A percentile compares a stretch with the other conserved stretches of the same genome.
These are phyloP conservation scores for Poicephalus gulielmi DNA, from an alignment of 2,113 vertebrate genomes.

Conservation along the genomic window DNA sequence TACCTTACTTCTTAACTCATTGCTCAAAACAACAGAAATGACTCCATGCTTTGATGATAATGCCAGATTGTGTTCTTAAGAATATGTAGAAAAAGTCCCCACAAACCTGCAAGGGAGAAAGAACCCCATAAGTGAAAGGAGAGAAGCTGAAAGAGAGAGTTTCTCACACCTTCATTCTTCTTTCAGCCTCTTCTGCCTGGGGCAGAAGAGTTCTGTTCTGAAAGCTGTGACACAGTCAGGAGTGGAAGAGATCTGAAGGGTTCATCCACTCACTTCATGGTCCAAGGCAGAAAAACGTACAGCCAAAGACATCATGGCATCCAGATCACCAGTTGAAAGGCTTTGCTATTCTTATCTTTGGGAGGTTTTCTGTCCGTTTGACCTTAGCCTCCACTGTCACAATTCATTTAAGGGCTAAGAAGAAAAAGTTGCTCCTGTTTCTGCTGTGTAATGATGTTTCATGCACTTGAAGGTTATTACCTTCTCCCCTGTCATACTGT, in stretches of 20 bases:
- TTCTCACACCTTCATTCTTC: not conserved
- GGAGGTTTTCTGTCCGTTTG: not conserved
- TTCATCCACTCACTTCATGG: not conserved
- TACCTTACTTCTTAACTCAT: not conserved
- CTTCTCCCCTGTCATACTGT: not conserved
- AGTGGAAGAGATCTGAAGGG: not conserved
- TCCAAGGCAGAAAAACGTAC: not conserved
- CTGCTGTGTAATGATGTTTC: not conserved
- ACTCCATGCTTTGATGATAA: not conserved
- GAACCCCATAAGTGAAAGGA: not conserved
- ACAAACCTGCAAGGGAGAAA: not conserved
- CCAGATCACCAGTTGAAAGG: not conserved
- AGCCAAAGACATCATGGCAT: fast-evolving
- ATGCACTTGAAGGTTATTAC: not conserved
- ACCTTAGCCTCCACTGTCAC: not conserved
- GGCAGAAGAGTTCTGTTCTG: not conserved
- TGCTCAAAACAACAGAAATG: not conserved
- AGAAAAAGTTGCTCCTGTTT: not conserved
- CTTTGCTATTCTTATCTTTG: not conserved
- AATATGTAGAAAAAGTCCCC: not conserved
- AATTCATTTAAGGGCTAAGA: not conserved
- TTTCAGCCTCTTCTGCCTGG: not conserved
- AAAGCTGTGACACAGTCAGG: not conserved
- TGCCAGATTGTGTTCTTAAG: not conserved
- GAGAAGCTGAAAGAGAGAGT: not conserved